Evolutionary conservation across 2,113 vertebrate genomes (phyloP).

Genomic region (Poeciliopsis occidentalis): DNA sequence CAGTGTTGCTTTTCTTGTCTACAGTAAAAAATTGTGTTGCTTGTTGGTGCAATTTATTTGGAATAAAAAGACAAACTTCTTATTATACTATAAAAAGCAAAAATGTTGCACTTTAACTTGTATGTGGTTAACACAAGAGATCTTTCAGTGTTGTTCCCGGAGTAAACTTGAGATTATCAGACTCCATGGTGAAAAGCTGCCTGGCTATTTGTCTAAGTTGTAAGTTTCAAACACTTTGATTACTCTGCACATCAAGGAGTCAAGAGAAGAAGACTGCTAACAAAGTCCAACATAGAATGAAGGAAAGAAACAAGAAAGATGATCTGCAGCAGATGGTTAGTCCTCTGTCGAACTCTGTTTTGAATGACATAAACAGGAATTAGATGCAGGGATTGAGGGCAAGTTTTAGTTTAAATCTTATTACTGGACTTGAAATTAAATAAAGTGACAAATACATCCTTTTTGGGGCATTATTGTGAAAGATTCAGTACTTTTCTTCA

Average conservation of each 20-base stretch:
- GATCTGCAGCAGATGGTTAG: not conserved
- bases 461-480: not conserved
- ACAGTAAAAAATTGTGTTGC: not conserved
- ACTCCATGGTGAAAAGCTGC: constrained; percentile 82
- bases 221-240: not conserved
- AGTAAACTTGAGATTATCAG: constrained; percentile 78
- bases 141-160: not conserved
- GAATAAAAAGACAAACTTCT: too few relatives aligned
- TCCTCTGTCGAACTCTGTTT: not conserved
- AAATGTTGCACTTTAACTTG: not conserved
- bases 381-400: not conserved
- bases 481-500: not conserved
- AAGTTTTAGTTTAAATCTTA: not conserved
- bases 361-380: not conserved
- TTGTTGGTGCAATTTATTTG: not conserved
- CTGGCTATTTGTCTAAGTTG: constrained; percentile 30
- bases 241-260: constrained; percentile 2
- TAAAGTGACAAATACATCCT: constrained; percentile 6
- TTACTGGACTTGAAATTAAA: not conserved
- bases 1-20: not conserved
- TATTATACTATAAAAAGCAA: not conserved
- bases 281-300: not conserved
- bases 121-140: not conserved
- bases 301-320: not conserved
- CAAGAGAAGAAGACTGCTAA: not conserved